Percentiles rank a stretch among this genome's conserved stretches.
Conservation (phyloP, 2,797 vertebrate genomes). For the Dendrocincla fuliginosa region DNA sequence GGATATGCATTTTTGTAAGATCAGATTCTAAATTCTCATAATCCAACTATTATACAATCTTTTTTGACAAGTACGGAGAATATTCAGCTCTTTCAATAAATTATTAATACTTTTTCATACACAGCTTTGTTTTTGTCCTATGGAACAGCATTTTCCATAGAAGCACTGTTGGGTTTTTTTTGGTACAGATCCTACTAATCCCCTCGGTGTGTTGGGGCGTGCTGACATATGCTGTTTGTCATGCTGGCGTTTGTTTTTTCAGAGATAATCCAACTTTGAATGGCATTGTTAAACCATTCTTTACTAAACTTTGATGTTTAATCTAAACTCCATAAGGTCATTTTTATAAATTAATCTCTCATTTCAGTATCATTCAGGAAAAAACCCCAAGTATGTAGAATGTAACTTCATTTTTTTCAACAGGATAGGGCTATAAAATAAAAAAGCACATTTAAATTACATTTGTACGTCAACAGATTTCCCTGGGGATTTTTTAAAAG, state of each 20-base stretch:
- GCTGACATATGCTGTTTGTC: conserved; percentile 53
- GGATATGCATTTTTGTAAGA: not conserved
- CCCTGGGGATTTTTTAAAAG: not conserved
- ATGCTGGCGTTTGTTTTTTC: conserved; percentile 6
- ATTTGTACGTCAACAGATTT: not conserved
- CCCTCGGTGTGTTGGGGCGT: not conserved
- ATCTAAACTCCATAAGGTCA: not conserved
- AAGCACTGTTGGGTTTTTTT: not conserved
- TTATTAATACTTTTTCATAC: not conserved
- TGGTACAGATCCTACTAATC: conserved; percentile 29
- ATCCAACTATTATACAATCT: not conserved
- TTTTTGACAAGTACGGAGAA: not conserved
- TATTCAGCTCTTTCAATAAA: not conserved
- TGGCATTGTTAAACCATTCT: conserved; percentile 27
- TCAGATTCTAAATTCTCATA: not conserved
- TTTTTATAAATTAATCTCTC: conserved; percentile 4
- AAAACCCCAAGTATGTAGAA: not conserved
- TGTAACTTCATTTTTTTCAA: not conserved
- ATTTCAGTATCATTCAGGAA: not conserved
- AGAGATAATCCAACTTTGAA: conserved; percentile 36
- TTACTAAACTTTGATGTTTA: conserved; percentile 20
- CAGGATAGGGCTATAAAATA: not conserved
- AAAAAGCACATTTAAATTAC: not conserved
- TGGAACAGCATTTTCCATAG: conserved; percentile 36
- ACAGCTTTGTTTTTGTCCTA: conserved; percentile 10